Percentiles rank a stretch among this genome's conserved stretches.
Evolutionary conservation across 2,797 vertebrate species (phyloP).

Genomic region (Squalus acanthias): DNA sequence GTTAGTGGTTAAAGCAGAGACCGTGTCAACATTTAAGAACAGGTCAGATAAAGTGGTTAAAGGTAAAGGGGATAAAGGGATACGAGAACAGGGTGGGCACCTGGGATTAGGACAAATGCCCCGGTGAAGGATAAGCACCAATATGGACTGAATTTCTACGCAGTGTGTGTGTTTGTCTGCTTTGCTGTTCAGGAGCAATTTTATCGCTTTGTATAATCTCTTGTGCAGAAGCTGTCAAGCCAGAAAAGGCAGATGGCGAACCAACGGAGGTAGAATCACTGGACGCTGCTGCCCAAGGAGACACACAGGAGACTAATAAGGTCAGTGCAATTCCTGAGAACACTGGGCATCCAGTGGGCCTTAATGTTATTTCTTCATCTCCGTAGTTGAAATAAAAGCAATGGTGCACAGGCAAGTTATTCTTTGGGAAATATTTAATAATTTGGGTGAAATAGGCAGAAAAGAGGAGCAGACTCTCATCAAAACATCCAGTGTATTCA

Average conservation of each 20-base stretch:
- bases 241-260: slow-evolving; percentile 2
- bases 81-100: neutral
- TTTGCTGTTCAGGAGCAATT: neutral
- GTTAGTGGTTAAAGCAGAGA: neutral
- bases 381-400: neutral
- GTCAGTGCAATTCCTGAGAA: neutral
- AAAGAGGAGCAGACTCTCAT: neutral
- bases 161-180: neutral
- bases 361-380: neutral
- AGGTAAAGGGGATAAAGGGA: neutral
- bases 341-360: neutral
- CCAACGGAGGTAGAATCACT: neutral
- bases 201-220: neutral
- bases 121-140: no score
- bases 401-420: neutral
- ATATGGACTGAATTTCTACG: neutral
- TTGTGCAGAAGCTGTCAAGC: slow-evolving; percentile 22
- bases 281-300: neutral
- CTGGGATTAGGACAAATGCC: neutral
- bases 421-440: neutral
- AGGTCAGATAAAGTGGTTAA: neutral
- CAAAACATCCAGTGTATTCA: neutral
- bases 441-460: neutral
- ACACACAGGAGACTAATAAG: neutral
- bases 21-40: neutral